Evolutionary conservation across 2,113 vertebrate species (phyloP).

Genomic region (Psophia crepitans): DNA sequence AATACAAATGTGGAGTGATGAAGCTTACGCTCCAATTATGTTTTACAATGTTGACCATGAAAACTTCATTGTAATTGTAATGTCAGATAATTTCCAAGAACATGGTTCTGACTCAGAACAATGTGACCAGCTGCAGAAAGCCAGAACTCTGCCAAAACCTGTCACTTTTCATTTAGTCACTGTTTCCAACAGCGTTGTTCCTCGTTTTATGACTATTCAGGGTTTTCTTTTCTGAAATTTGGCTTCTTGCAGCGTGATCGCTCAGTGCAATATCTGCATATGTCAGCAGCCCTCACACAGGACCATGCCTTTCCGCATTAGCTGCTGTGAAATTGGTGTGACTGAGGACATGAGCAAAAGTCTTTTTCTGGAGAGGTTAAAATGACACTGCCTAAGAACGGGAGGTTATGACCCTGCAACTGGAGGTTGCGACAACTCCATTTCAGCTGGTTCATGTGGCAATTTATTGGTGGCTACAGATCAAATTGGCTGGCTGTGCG

Average conservation of each 20-base stretch:
- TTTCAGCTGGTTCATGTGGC: background rate
- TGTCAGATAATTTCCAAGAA: slow-evolving; percentile 39
- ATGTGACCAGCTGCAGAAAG: slow-evolving; percentile 29
- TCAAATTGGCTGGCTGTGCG: background rate
- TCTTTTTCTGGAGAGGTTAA: background rate
- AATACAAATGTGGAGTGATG: background rate
- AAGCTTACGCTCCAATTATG: slow-evolving; percentile 6
- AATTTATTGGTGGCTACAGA: background rate
- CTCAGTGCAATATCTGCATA: background rate
- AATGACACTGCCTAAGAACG: background rate
- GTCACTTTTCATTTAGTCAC: slow-evolving; percentile 31
- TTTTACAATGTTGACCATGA: slow-evolving; percentile 17
- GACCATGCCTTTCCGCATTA: background rate
- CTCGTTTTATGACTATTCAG: background rate
- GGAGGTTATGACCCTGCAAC: background rate
- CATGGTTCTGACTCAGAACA: background rate
- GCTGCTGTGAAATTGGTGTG: background rate
- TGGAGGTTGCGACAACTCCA: background rate
- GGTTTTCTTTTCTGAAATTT: background rate
- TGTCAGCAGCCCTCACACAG: background rate
- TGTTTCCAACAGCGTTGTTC: background rate
- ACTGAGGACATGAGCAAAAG: background rate
- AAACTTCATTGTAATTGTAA: slow-evolving; percentile 33
- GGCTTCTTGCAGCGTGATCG: background rate
- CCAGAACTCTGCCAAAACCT: slow-evolving; percentile 37